Conservation (phyloP, 2,797 vertebrate genomes). For the Platalea minor region DNA sequence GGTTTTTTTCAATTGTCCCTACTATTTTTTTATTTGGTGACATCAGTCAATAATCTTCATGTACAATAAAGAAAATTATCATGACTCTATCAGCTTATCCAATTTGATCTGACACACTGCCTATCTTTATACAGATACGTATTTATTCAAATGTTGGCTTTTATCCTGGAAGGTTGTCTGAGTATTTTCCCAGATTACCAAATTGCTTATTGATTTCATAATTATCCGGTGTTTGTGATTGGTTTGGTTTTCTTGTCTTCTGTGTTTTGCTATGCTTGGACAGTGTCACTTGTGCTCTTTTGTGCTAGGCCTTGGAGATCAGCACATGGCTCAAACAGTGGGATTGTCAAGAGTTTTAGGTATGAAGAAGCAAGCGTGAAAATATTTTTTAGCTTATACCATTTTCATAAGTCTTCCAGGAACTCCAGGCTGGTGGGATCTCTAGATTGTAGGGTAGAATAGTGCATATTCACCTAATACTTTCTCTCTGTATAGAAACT, state of each 20-base stretch:
- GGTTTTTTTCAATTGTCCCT: neutral
- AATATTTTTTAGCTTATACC: neutral
- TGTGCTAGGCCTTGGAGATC: neutral
- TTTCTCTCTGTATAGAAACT: neutral
- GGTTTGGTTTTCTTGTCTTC: neutral
- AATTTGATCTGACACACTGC: neutral
- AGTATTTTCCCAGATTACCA: neutral
- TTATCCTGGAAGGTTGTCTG: neutral
- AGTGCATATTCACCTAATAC: neutral
- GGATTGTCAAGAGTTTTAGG: neutral
- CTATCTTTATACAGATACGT: neutral
- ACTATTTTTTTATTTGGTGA: neutral
- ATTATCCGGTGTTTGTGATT: neutral
- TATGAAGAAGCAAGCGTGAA: neutral
- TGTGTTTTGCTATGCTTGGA: neutral
- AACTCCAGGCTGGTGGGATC: neutral
- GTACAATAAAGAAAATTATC: neutral
- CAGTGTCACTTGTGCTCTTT: neutral
- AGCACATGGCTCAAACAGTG: neutral
- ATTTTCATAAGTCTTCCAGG: neutral
- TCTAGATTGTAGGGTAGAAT: neutral
- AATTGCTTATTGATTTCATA: slow-evolving; percentile 10
- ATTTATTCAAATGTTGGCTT: neutral
- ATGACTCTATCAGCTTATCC: neutral
- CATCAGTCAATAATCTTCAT: neutral